Evolutionary conservation across 2,797 vertebrate species (phyloP).

Genomic region (Ispidina picta): DNA sequence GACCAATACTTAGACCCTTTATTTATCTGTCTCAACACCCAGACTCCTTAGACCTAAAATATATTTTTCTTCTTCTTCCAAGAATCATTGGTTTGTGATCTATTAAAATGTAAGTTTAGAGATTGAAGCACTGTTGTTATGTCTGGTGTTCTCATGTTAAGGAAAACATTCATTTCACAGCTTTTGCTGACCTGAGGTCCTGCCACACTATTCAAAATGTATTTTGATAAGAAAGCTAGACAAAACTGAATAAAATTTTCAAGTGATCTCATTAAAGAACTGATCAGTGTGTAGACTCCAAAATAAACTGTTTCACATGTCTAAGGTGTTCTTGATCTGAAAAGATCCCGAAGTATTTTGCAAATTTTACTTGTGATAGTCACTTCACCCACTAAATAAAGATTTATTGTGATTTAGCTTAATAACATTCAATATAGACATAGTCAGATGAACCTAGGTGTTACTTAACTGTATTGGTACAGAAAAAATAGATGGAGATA

Average conservation of each 20-base stretch:
- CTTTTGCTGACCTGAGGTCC: neutral
- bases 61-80: neutral
- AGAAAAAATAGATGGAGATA: constrained; percentile 16
- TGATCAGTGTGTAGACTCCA: neutral
- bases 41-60: neutral
- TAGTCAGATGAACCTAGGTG: neutral
- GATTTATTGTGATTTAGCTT: neutral
- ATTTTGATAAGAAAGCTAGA: neutral
- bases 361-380: neutral
- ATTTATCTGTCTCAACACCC: neutral
- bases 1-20: neutral
- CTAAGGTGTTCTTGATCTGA: neutral
- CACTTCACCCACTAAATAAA: neutral
- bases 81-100: neutral
- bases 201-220: neutral
- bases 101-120: neutral
- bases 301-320: neutral
- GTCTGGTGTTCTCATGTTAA: neutral
- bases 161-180: neutral
- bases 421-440: neutral
- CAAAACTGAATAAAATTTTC: neutral
- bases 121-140: neutral
- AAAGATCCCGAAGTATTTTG: neutral
- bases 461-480: neutral
- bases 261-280: neutral